These are phyloP conservation scores for Erynnis tages DNA, from an alignment of 2,888 invertebrate genomes.

Conservation along the genomic window DNA sequence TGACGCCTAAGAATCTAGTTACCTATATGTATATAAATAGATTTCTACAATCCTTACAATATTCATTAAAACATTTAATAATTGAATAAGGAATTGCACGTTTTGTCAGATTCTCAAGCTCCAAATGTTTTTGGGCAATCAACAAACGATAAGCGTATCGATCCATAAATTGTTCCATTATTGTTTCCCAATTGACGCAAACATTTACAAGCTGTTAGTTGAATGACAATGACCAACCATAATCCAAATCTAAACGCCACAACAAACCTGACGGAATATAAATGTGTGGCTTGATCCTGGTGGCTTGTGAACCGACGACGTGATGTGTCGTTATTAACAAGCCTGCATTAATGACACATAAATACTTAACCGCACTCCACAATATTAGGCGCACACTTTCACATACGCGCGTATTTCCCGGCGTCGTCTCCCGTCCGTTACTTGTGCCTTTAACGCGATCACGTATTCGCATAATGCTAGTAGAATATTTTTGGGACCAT, in stretches of 20 bases:
- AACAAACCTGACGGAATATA: slow-evolving; percentile 70
- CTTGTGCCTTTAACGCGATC: slow-evolving; percentile 38
- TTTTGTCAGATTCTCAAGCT: not conserved
- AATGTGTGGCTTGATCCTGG: slow-evolving; percentile 64
- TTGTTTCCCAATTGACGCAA: slow-evolving; percentile 70
- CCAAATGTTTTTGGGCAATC: slow-evolving; percentile 13
- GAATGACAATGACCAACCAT: slow-evolving; percentile 77
- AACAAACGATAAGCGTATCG: slow-evolving; percentile 35
- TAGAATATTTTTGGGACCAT: slow-evolving; percentile 51
- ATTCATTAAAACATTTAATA: too few relatives aligned
- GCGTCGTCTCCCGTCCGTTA: slow-evolving; percentile 41
- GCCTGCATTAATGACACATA: slow-evolving; percentile 75
- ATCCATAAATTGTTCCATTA: slow-evolving; percentile 59
- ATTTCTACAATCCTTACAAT: too few relatives aligned
- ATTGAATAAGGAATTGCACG: too few relatives aligned
- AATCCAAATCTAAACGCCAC: slow-evolving; percentile 79
- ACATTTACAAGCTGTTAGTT: slow-evolving; percentile 56
- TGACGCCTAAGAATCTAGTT: not conserved
- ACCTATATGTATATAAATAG: too few relatives aligned
- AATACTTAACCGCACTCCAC: slow-evolving; percentile 48
- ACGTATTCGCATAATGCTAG: slow-evolving; percentile 54
- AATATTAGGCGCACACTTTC: slow-evolving; percentile 47
- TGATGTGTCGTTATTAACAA: slow-evolving; percentile 76
- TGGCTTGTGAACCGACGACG: slow-evolving; percentile 78
- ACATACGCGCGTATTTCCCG: slow-evolving; percentile 42